Conservation (phyloP, 2,888 invertebrate species). For the Morpho achilles region DNA sequence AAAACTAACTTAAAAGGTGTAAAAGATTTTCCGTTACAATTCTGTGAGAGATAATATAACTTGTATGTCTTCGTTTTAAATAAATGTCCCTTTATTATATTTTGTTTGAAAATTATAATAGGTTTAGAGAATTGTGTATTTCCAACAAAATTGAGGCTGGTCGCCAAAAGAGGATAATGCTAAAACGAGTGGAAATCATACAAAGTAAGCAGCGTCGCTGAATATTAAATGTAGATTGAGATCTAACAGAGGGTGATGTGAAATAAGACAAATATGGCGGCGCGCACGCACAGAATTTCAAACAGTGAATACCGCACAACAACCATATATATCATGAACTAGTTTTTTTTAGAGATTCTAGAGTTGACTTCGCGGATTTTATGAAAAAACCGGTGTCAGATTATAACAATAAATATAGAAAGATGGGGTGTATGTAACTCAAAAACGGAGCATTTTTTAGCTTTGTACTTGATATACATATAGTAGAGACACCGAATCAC, state of each 20-base stretch:
- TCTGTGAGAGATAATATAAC: too few relatives aligned
- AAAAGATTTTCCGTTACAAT: too few relatives aligned
- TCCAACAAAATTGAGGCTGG: constrained; percentile 3
- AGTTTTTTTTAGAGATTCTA: constrained; percentile 35
- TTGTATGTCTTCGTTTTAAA: too few relatives aligned
- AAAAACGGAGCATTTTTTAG: too few relatives aligned
- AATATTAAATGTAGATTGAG: constrained; percentile 68
- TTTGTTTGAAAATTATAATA: too few relatives aligned
- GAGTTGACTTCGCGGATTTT: neutral
- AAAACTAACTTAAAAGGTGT: too few relatives aligned
- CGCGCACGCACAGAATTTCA: constrained; percentile 61
- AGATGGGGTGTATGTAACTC: too few relatives aligned
- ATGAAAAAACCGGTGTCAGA: neutral
- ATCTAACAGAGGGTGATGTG: constrained; percentile 68
- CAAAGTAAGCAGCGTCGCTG: constrained; percentile 23
- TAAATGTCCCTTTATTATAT: too few relatives aligned
- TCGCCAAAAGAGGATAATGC: constrained; percentile 7
- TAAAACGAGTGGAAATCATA: constrained; percentile 14
- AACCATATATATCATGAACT: constrained; percentile 32
- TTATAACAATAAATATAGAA: neutral
- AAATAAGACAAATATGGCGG: constrained; percentile 72
- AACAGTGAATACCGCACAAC: constrained; percentile 46
- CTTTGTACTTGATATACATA: too few relatives aligned
- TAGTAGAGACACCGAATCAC: too few relatives aligned
- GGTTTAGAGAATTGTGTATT: too few relatives aligned